These are phyloP conservation scores for Trichechus manatus DNA, from an alignment of 2,113 vertebrate genomes.

Conservation along the genomic window DNA sequence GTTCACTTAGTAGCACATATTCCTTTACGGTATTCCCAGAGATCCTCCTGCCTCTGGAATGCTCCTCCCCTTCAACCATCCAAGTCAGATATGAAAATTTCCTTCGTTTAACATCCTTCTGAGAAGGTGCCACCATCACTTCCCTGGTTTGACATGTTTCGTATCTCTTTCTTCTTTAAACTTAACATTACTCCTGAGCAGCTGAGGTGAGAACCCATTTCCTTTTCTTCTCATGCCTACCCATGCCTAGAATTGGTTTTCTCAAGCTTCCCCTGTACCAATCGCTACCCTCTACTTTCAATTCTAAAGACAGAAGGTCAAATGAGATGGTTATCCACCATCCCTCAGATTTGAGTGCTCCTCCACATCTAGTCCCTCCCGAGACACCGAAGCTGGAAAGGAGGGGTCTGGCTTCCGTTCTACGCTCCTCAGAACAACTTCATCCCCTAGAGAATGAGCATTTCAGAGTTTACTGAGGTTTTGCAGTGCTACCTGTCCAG, in stretches of 20 bases:
- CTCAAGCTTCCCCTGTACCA: background rate
- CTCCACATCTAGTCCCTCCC: background rate
- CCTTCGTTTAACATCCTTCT: constrained; percentile 1
- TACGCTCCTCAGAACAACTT: background rate
- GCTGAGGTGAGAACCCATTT: background rate
- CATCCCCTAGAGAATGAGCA: background rate
- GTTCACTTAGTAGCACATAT: background rate
- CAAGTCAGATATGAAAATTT: constrained; percentile 33
- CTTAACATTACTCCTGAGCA: background rate
- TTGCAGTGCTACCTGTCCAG: background rate
- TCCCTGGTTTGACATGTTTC: background rate
- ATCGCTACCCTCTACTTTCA: background rate
- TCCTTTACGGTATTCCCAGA: background rate
- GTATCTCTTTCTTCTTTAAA: background rate
- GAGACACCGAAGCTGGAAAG: background rate
- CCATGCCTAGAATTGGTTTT: background rate
- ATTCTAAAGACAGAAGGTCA: background rate
- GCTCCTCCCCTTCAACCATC: background rate
- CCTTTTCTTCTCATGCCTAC: constrained; percentile 1
- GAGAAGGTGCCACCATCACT: background rate
- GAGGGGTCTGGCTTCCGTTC: background rate
- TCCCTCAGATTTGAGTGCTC: background rate
- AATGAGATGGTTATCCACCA: background rate
- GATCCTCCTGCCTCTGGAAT: background rate
- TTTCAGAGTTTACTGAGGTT: background rate